A percentile compares a stretch with the other conserved stretches of the same genome.
Evolutionary conservation across 2,113 vertebrate species (phyloP).

Genomic region (Pituophis catenifer): DNA sequence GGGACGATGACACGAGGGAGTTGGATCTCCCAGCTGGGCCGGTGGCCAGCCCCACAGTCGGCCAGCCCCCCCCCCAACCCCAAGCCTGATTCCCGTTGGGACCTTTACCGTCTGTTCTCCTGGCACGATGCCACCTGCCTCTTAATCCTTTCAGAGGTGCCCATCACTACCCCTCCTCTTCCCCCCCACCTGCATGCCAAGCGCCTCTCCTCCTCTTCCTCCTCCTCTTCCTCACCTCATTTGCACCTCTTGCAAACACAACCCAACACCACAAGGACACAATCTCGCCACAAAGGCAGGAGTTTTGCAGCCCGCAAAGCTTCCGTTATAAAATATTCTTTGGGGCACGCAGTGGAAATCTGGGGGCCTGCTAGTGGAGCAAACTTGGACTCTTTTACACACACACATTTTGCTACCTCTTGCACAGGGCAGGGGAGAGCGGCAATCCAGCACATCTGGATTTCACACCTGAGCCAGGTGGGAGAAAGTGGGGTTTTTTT

Average conservation of each 20-base stretch:
- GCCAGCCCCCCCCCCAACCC: not conserved
- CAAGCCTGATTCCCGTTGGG: not conserved
- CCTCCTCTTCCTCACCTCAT: not conserved
- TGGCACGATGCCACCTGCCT: not conserved
- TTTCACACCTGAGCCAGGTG: not conserved
- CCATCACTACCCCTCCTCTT: fast-evolving
- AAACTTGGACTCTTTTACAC: no score
- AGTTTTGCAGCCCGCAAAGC: not conserved
- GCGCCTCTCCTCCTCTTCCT: not conserved
- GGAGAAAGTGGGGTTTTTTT: not conserved
- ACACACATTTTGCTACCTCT: not conserved
- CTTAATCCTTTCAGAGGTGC: not conserved
- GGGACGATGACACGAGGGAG: not conserved
- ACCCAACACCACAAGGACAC: not conserved
- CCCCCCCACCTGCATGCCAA: not conserved
- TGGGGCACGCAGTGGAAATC: not conserved
- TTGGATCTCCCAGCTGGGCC: not conserved
- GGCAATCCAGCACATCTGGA: not conserved
- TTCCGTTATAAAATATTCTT: not conserved
- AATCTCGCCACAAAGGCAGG: not conserved
- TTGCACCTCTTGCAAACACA: not conserved
- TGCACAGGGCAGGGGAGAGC: not conserved
- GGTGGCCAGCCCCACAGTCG: not conserved
- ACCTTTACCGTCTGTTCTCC: no score
- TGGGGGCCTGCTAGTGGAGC: no score